Percentiles rank a stretch among this genome's conserved stretches.
Evolutionary conservation across 1,140 invertebrate genomes (phyloP).

Genomic region (Eumaeus atala): DNA sequence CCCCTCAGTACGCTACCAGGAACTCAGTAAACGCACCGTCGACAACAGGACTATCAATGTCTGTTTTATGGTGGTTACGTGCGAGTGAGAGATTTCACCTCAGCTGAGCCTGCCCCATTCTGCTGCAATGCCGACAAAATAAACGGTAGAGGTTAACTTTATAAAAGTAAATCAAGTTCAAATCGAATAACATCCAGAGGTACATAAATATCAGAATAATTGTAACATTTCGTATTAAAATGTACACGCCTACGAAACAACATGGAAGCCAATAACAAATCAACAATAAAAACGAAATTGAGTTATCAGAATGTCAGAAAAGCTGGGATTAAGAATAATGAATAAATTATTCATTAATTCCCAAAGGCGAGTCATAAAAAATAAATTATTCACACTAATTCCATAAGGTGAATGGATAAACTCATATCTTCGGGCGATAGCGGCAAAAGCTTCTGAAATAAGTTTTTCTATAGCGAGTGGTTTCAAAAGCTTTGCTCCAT

Average conservation of each 20-base stretch:
- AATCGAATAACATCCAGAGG: too few relatives aligned
- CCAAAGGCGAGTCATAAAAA: conserved; percentile 1
- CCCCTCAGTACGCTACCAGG: too few relatives aligned
- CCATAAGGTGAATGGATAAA: not conserved
- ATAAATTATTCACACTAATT: conserved; percentile 9
- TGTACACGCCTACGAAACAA: not conserved
- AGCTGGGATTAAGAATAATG: conserved; percentile 1
- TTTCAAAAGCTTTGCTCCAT: not conserved
- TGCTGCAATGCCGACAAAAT: too few relatives aligned
- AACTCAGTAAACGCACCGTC: too few relatives aligned
- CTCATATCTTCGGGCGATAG: conserved; percentile 5
- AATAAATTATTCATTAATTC: conserved; percentile 5
- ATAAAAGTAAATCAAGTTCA: too few relatives aligned
- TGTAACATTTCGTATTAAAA: too few relatives aligned
- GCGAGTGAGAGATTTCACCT: too few relatives aligned
- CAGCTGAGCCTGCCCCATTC: too few relatives aligned
- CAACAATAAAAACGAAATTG: conserved; percentile 6
- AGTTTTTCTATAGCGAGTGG: not conserved
- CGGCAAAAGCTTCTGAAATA: not conserved
- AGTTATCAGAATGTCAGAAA: conserved; percentile 1
- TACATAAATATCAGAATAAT: too few relatives aligned
- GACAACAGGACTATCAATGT: too few relatives aligned
- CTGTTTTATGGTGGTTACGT: too few relatives aligned
- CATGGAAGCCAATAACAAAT: not conserved
- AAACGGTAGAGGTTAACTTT: too few relatives aligned